Evolutionary conservation across 2,113 vertebrate genomes (phyloP).

Genomic region (Turnix velox): DNA sequence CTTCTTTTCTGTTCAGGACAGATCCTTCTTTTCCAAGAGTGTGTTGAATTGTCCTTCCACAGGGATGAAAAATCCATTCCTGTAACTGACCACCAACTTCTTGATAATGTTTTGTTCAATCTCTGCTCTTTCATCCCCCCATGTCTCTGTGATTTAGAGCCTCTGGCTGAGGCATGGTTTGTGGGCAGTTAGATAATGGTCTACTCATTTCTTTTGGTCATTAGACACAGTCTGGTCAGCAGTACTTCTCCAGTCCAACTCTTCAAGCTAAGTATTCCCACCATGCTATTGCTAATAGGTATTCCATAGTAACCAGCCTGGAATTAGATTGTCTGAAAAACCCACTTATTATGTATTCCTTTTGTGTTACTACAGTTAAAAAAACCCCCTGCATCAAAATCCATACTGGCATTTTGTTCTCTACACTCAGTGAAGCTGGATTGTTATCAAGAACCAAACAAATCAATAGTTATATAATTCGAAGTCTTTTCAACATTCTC

Average conservation of each 20-base stretch:
- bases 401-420: not conserved
- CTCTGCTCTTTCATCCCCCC: not conserved
- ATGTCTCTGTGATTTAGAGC: not conserved
- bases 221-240: not conserved
- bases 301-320: not conserved
- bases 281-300: not conserved
- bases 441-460: conserved; percentile 1
- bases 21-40: not conserved
- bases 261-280: not conserved
- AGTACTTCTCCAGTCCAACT: not conserved
- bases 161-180: not conserved
- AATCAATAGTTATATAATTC: not conserved
- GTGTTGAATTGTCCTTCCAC: not conserved
- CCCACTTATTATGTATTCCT: not conserved
- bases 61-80: not conserved
- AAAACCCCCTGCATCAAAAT: not conserved
- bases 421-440: not conserved
- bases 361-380: not conserved
- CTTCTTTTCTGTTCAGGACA: not conserved
- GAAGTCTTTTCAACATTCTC: not conserved
- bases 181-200: not conserved
- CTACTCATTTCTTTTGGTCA: not conserved
- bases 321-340: not conserved
- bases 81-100: not conserved
- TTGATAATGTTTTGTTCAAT: not conserved